Evolutionary conservation across 2,888 invertebrate species (phyloP).

Genomic region (Drosophila anomelani): DNA sequence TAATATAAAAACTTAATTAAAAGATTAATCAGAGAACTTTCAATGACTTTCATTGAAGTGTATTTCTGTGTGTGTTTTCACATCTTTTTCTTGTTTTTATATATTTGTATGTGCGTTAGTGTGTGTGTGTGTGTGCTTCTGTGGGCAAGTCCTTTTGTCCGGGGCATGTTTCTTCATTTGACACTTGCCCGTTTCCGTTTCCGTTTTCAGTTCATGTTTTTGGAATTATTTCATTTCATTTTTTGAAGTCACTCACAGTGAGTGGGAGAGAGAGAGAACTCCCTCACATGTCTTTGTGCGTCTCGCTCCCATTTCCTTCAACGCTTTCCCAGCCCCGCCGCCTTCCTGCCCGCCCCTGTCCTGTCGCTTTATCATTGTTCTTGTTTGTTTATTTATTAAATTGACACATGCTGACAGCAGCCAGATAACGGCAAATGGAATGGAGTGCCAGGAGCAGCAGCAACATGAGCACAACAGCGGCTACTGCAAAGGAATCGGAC

Average conservation of each 20-base stretch:
- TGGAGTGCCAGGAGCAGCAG: constrained; percentile 33
- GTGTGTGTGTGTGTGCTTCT: background rate
- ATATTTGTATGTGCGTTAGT: background rate
- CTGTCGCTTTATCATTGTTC: constrained; percentile 60
- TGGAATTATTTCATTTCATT: constrained; percentile 77
- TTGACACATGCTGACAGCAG: constrained; percentile 76
- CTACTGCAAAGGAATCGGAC: constrained; percentile 53
- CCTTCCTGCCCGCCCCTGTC: constrained; percentile 5
- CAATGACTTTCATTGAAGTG: constrained; percentile 24
- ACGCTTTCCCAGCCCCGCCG: background rate
- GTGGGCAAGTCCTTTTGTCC: constrained; percentile 38
- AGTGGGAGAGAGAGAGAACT: constrained; percentile 10
- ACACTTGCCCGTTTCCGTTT: constrained; percentile 73
- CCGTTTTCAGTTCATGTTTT: constrained; percentile 77
- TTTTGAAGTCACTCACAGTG: constrained; percentile 54
- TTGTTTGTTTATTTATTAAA: constrained; percentile 69
- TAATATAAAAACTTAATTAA: no score
- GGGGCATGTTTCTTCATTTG: constrained; percentile 66
- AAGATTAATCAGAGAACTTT: background rate
- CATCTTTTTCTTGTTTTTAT: background rate
- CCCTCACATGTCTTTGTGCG: constrained; percentile 29
- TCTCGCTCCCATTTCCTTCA: constrained; percentile 13
- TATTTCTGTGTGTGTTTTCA: constrained; percentile 12
- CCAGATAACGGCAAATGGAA: constrained; percentile 51
- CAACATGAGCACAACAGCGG: constrained; percentile 6